Conservation (phyloP, 2,888 invertebrate species). For the Cephus rjabovi region DNA sequence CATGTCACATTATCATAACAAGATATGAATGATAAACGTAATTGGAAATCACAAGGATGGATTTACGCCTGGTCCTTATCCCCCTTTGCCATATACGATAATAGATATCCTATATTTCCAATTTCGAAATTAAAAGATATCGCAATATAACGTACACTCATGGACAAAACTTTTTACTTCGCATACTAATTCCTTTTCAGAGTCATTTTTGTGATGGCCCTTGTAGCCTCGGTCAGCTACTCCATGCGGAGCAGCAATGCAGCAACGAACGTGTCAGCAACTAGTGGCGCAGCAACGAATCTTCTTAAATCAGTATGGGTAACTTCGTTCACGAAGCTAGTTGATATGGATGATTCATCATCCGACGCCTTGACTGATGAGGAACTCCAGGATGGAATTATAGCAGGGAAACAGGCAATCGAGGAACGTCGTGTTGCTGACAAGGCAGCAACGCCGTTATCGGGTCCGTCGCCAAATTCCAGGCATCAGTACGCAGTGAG, state of each 20-base stretch:
- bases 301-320: slow-evolving; percentile 29
- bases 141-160: background rate
- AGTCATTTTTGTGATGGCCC: slow-evolving; percentile 68
- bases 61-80: background rate
- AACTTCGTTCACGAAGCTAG: slow-evolving; percentile 16
- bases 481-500: slow-evolving; percentile 79
- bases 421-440: slow-evolving; percentile 71
- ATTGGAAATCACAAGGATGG: background rate
- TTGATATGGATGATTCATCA: slow-evolving; percentile 19
- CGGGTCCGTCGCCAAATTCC: slow-evolving; percentile 73
- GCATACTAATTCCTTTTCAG: slow-evolving; percentile 58
- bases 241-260: slow-evolving; percentile 58
- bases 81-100: background rate
- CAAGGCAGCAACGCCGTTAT: slow-evolving; percentile 67
- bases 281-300: slow-evolving; percentile 19
- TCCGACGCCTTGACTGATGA: slow-evolving; percentile 54
- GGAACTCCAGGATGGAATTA: slow-evolving; percentile 69
- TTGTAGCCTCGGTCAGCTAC: slow-evolving; percentile 71
- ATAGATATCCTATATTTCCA: background rate
- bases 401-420: slow-evolving; percentile 72
- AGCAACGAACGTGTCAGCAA: slow-evolving; percentile 42
- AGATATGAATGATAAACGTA: background rate
- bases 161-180: background rate
- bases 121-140: background rate
- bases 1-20: background rate